phyloP scores from a whole-genome alignment of 2,888 invertebrate species.

The Ptilodon capucinus region DNA sequence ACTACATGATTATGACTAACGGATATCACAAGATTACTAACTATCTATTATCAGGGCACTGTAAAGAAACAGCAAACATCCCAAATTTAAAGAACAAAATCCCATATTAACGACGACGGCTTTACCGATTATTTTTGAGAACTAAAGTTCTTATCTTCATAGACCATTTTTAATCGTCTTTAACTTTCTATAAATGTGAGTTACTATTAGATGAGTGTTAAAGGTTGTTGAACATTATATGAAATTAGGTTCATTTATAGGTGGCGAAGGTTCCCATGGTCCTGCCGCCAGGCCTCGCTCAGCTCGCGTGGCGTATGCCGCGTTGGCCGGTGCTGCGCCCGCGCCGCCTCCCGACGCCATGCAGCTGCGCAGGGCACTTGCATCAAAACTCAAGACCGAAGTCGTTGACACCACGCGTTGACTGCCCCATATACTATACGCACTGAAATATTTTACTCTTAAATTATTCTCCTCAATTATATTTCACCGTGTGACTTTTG shows the following conservation, averaged over 20 bases:
- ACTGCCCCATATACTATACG: constrained; percentile 5
- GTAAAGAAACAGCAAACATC: too few relatives aligned
- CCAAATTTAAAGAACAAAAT: too few relatives aligned
- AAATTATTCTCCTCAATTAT: constrained; percentile 13
- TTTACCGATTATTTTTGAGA: too few relatives aligned
- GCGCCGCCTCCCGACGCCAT: constrained; percentile 82
- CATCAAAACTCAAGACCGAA: constrained; percentile 92
- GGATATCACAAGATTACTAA: not conserved
- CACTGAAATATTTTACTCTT: too few relatives aligned
- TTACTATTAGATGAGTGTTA: too few relatives aligned
- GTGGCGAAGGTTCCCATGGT: constrained; percentile 77
- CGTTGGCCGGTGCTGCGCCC: constrained; percentile 81
- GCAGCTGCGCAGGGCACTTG: constrained; percentile 91
- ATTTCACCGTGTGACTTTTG: constrained; percentile 4
- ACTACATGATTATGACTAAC: not conserved
- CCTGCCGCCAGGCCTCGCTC: constrained; percentile 85
- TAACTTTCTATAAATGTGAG: too few relatives aligned
- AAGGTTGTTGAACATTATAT: too few relatives aligned
- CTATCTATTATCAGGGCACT: too few relatives aligned
- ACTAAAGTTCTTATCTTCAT: too few relatives aligned
- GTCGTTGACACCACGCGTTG: constrained; percentile 85
- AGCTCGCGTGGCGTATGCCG: constrained; percentile 87
- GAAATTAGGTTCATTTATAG: constrained; percentile 69
- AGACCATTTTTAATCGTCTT: too few relatives aligned
- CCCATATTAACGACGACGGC: too few relatives aligned